Evolutionary conservation across 1,140 invertebrate genomes (phyloP).

Genomic region (Drosophila prosaltans): DNA sequence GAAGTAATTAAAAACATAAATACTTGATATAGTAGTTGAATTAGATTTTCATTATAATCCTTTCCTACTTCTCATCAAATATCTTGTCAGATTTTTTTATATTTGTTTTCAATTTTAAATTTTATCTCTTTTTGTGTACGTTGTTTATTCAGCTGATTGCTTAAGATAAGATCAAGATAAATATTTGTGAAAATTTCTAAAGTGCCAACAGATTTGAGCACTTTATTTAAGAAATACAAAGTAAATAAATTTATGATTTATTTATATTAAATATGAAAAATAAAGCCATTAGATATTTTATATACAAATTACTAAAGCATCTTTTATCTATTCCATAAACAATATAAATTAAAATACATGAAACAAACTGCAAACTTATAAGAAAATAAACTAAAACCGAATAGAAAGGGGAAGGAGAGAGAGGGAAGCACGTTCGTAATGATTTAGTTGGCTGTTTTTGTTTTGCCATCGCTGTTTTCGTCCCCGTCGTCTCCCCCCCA

Average conservation of each 20-base stretch:
- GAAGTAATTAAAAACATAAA: no score
- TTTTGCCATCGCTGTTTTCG: conserved; percentile 40
- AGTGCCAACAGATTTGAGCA: background rate
- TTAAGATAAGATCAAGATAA: no score
- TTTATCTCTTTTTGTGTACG: no score
- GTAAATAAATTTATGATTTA: background rate
- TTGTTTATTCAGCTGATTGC: no score
- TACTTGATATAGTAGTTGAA: no score
- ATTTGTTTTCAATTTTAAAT: no score
- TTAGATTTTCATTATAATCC: no score
- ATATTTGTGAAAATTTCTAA: no score
- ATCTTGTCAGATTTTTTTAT: no score
- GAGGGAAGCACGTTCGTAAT: background rate
- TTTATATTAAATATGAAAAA: background rate
- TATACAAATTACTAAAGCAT: background rate
- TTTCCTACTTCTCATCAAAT: no score
- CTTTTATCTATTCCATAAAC: conserved; percentile 8
- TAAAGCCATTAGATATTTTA: conserved; percentile 1
- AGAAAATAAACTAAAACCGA: conserved; percentile 9
- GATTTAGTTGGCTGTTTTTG: conserved; percentile 50
- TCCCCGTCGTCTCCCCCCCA: conserved; percentile 21
- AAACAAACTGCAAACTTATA: conserved; percentile 9
- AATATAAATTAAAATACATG: conserved; percentile 16
- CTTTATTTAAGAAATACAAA: background rate
- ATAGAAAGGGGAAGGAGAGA: background rate